Percentiles rank a stretch among this genome's conserved stretches.
Conservation (phyloP, 2,113 vertebrate genomes). For the Amia ocellicauda region DNA sequence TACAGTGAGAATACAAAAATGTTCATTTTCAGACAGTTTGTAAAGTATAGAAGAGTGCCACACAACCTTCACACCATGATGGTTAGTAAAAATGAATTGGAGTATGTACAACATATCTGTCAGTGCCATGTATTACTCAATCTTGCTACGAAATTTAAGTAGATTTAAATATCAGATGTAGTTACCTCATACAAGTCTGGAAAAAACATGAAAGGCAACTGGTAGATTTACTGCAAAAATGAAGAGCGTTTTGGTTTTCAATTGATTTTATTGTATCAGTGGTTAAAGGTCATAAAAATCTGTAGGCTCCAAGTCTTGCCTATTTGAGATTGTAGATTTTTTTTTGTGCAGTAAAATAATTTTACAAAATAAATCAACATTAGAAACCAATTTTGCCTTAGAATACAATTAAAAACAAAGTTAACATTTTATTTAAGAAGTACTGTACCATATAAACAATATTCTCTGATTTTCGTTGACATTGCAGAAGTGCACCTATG, state of each 20-base stretch:
- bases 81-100: background rate
- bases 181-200: background rate
- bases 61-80: background rate
- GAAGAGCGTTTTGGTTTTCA: slow-evolving; percentile 53
- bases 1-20: background rate
- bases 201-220: slow-evolving; percentile 31
- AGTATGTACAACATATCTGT: background rate
- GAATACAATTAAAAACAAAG: slow-evolving; percentile 45
- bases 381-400: slow-evolving; percentile 43
- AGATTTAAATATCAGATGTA: no score
- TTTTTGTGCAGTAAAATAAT: slow-evolving; percentile 65
- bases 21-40: no score
- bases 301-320: slow-evolving; percentile 41
- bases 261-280: slow-evolving; percentile 74
- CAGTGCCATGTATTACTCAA: background rate
- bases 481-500: slow-evolving; percentile 53
- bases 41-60: background rate
- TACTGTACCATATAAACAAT: slow-evolving; percentile 56
- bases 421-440: slow-evolving; percentile 27
- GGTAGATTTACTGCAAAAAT: slow-evolving; percentile 15
- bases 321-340: slow-evolving; percentile 40
- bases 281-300: slow-evolving; percentile 66
- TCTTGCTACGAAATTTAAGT: background rate
- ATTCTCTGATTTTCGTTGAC: slow-evolving; percentile 29
- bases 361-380: slow-evolving; percentile 49